Evolutionary conservation across 2,797 vertebrate species (phyloP).

Genomic region (Myotis myotis): DNA sequence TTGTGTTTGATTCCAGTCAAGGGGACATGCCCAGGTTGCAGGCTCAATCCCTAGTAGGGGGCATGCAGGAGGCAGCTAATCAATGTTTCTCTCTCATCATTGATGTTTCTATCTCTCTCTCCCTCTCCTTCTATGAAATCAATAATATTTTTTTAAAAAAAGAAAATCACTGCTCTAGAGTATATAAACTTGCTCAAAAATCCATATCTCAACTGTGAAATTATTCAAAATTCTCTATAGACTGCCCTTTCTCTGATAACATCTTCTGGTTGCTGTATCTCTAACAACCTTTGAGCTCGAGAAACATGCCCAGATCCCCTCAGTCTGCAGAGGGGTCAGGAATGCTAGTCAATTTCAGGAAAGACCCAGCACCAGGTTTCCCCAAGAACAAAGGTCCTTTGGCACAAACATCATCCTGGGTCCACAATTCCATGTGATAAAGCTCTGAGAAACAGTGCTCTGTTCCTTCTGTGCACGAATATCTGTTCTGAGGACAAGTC

Average conservation of each 20-base stretch:
- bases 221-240: not conserved
- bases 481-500: not conserved
- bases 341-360: not conserved
- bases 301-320: not conserved
- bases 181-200: not conserved
- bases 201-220: not conserved
- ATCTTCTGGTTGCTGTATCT: not conserved
- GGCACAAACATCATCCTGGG: not conserved
- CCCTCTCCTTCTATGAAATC: no score
- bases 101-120: no score
- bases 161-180: not conserved
- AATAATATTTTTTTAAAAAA: no score
- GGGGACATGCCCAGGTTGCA: no score
- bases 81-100: no score
- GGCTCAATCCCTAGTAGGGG: no score
- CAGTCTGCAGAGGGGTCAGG: not conserved
- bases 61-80: no score
- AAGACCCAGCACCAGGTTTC: not conserved
- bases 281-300: not conserved
- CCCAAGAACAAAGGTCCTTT: not conserved
- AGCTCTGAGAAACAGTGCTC: not conserved
- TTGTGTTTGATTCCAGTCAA: no score
- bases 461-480: not conserved
- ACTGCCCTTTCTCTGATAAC: not conserved
- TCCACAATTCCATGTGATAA: not conserved